Base-by-base conservation (phyloP, 92 coral and sea anemone genomes). In the Scolanthus callimorphus region DNA sequence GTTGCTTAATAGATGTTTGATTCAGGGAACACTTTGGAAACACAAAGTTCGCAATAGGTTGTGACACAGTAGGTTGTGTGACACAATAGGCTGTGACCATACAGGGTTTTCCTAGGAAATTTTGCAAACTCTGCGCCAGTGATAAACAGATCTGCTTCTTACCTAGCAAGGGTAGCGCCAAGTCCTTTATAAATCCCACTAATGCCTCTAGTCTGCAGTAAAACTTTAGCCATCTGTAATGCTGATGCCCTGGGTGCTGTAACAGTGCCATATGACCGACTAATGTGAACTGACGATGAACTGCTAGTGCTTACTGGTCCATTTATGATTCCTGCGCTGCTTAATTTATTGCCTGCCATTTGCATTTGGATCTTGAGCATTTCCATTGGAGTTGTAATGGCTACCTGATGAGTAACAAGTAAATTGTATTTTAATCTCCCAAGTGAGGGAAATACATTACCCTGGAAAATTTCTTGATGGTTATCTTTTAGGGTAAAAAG, bases 341-440 rank as follows among this genome's bases (percentile, higher is more conserved):
- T 30, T 0, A 24, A 73, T 60, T 73, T 80, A 64, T 68, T 65
- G 29, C 98, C 98, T 25, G 98, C 90, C 48, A 92, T 77, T 55
- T 92, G 98, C 66, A 92, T 77, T 55, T 92, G 98, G 55, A 92
- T 92, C 76, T 92, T 92, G 28, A 92, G 66, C 98, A 92, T 92
- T 77, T 92, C 98, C 98, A 92, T 92, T 37, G 98, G 98, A 39
- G 98, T 92, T 10, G 98, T 92, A 29, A 92, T 55, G 3, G 74
- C 79, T 34, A 92, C 98, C 96, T n/a, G n/a, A n/a, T n/a, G n/a
- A n/a, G n/a, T n/a, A n/a, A n/a, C n/a, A n/a, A n/a, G n/a, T n/a
- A n/a, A n/a, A n/a, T n/a, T n/a, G n/a, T n/a, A n/a, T n/a, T n/a
- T n/a, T n/a, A n/a, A n/a, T n/a, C n/a, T n/a, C n/a, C n/a, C n/a